A percentile compares a stretch with the other conserved stretches of the same genome.
Conservation (phyloP, 2,797 vertebrate species). For the Prionace glauca region DNA sequence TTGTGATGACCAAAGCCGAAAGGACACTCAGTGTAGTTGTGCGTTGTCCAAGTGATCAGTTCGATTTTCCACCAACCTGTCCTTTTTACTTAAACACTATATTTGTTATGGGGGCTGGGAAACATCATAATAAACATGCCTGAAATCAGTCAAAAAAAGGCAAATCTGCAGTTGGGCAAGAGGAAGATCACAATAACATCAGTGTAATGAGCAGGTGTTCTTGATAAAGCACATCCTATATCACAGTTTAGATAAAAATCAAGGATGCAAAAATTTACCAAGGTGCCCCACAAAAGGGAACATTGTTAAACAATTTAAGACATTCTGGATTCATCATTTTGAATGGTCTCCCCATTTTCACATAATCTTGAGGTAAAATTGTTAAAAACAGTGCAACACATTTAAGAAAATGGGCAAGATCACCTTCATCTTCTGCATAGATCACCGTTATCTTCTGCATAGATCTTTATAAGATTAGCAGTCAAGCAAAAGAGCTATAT, state of each 20-base stretch:
- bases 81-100: not conserved
- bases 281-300: not conserved
- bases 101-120: not conserved
- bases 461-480: not conserved
- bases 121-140: not conserved
- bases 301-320: not conserved
- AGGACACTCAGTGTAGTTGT: too few species aligned
- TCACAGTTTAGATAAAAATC: not conserved
- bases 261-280: not conserved
- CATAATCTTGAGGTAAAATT: not conserved
- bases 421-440: not conserved
- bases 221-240: not conserved
- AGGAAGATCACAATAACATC: not conserved
- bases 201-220: not conserved
- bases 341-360: not conserved
- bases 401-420: not conserved
- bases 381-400: not conserved
- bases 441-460: not conserved
- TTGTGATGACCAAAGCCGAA: not conserved
- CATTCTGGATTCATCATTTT: not conserved
- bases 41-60: not conserved
- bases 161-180: not conserved
- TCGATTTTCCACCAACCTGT: not conserved
- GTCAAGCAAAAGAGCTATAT: not conserved
- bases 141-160: slow-evolving; percentile 2